These are phyloP conservation scores for Anabacerthia variegaticeps DNA, from an alignment of 2,797 vertebrate species.

Conservation along the genomic window DNA sequence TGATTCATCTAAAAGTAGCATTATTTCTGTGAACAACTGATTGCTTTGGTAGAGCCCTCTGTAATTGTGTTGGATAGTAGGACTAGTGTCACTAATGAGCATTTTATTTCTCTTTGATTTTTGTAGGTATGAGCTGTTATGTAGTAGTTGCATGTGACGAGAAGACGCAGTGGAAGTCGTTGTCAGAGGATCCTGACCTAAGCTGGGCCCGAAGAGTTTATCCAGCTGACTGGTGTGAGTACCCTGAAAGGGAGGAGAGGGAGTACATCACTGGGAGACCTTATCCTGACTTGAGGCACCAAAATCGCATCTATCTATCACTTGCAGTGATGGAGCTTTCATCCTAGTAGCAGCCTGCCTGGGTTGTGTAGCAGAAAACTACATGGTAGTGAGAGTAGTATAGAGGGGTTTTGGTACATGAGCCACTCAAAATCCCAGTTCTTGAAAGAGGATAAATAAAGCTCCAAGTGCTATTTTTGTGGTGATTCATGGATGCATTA, in stretches of 20 bases:
- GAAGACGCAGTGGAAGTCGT: background rate
- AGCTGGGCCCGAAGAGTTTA: background rate
- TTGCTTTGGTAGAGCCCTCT: background rate
- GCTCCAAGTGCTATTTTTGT: background rate
- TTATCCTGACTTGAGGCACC: background rate
- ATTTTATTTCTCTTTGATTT: conserved; percentile 1
- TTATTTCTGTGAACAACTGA: background rate
- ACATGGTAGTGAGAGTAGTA: background rate
- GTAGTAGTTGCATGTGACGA: background rate
- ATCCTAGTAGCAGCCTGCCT: background rate
- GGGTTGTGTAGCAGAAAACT: background rate
- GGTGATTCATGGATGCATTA: background rate
- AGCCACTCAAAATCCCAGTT: background rate
- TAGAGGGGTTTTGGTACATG: background rate
- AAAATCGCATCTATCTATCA: background rate
- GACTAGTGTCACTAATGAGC: background rate
- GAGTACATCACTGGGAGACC: background rate
- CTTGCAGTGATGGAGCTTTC: background rate
- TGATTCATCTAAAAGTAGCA: background rate
- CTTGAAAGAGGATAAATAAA: background rate
- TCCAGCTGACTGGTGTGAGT: conserved; percentile 1
- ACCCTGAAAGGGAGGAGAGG: background rate
- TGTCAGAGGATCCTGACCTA: background rate
- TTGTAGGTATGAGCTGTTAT: conserved; percentile 45
- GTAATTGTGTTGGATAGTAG: background rate